Evolutionary conservation across 2,888 invertebrate species (phyloP).

Genomic region (Congeria kusceri): DNA sequence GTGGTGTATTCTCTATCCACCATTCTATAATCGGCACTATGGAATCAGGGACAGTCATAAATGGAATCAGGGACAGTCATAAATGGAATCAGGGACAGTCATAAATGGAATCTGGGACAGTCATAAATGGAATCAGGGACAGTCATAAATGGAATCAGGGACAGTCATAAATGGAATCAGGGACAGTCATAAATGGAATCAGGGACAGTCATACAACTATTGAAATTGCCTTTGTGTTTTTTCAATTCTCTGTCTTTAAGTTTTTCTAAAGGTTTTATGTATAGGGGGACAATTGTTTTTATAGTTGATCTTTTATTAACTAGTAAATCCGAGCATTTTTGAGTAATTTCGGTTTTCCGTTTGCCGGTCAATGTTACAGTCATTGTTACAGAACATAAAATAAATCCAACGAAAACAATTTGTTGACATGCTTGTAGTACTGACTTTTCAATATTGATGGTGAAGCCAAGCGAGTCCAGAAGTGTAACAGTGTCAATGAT

Average conservation of each 20-base stretch:
- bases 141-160: too few relatives aligned
- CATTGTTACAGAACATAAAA: constrained; percentile 35
- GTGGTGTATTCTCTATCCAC: constrained; percentile 45
- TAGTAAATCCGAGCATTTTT: constrained; percentile 11
- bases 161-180: too few relatives aligned
- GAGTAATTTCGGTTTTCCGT: constrained; percentile 7
- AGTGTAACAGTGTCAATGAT: constrained; percentile 21
- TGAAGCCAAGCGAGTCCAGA: constrained; percentile 55
- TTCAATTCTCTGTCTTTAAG: constrained; percentile 35
- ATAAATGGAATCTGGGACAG: too few relatives aligned
- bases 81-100: too few relatives aligned
- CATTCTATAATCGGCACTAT: constrained; percentile 30
- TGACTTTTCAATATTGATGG: constrained; percentile 56
- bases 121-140: too few relatives aligned
- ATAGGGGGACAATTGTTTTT: constrained; percentile 43
- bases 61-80: too few relatives aligned
- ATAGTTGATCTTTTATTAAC: constrained; percentile 26
- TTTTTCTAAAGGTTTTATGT: constrained; percentile 43
- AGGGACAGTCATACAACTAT: too few relatives aligned
- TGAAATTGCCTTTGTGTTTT: constrained; percentile 42
- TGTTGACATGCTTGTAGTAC: constrained; percentile 37
- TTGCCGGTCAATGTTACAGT: constrained; percentile 25
- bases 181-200: too few relatives aligned
- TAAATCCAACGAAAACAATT: constrained; percentile 47
- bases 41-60: constrained; percentile 17